Base-by-base conservation (phyloP, 2,888 invertebrate genomes). In the Trissonchulus latispiculum region DNA sequence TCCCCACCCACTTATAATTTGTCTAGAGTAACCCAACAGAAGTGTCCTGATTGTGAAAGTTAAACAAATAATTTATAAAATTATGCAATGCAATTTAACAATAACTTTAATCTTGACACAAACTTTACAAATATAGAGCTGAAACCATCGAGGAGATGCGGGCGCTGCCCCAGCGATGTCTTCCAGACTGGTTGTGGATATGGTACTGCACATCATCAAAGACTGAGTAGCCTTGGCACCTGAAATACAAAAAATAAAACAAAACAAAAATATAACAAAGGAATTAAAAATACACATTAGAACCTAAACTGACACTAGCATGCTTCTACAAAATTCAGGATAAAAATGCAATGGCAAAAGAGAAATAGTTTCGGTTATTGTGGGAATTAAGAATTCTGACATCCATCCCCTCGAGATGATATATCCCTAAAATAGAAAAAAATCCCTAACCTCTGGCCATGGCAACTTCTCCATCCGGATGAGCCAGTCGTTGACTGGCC, bases 401-500 rank as follows among this genome's bases (percentile, higher is more conserved):
- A n/a, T n/a, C n/a, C n/a, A n/a, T n/a, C n/a, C n/a, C n/a, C n/a
- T n/a, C n/a, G n/a, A n/a, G n/a, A n/a, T n/a, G n/a, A n/a, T n/a
- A n/a, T n/a, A n/a, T n/a, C n/a, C n/a, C n/a, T n/a, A 67, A 61
- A 48, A 28, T 71, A n/a, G 48, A 33, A 33, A 35, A 3, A 29
- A 64, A 64, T n/a, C 75, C 31, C 37, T 64, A 84, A 90, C 91
- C 91, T 88, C 85, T 88, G 1, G 88, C 92, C 83, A 89, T 92
- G 70, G 90, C 93, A 75, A 89, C 84, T 86, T 95, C 95, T 2
- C 95, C 95, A 29, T 92, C 90, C 0, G 90, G 89, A 85, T 93
- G 91, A 0, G 93, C 93, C 91, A 95, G 90, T 79, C 88, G 88
- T 83, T 94, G 93, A 91, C 93, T 92, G 0, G 93, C 94, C 0